Evolutionary conservation across 2,888 invertebrate genomes (phyloP), one percentile per base, ranked within the genome.

Genomic region (Conops quadrifasciatus): DNA sequence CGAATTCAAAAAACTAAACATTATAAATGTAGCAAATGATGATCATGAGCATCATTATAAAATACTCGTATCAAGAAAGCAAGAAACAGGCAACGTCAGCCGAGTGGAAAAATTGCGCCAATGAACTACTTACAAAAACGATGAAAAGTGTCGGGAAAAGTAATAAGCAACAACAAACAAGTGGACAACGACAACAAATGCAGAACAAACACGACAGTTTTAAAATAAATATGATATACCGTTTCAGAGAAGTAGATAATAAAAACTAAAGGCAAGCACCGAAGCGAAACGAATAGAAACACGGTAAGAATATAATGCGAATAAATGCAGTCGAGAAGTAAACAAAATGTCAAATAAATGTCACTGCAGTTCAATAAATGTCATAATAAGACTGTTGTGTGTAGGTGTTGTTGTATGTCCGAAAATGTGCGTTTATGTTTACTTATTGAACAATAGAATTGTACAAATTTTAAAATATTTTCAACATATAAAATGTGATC

Each of bases 341-440:
- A 56, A 67, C 58, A 67, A 67, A 36, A 67, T 45, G 67, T 58
- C 67, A 67, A 26, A 67, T 67, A 67, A 67, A 58, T 45, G 67
- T 67, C 67, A 67, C 43, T 36, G 51, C 51, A 62, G 51, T 51
- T 62, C 62, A 67, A 67, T 67, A 43, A 67, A 58, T 45, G 66
- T 56, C 66, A 66, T 66, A 66, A 56, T 36, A n/a, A n/a, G n/a
- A n/a, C n/a, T n/a, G n/a, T n/a, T 43, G 45, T 43, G n/a, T 43
- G 45, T 43, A 43, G 45, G 5, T 11, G 45, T n/a, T n/a, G n/a
- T n/a, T n/a, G n/a, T n/a, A n/a, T n/a, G n/a, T n/a, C n/a, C n/a
- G n/a, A n/a, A 36, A 36, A 36, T 36, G 36, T 36, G 36, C 9
- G 36, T 36, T 4, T 36, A 36, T 36, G 36, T 36, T 36, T 36